These are phyloP conservation scores for Xenopus laevis DNA, from an alignment of 2,113 vertebrate species.

Conservation along the genomic window DNA sequence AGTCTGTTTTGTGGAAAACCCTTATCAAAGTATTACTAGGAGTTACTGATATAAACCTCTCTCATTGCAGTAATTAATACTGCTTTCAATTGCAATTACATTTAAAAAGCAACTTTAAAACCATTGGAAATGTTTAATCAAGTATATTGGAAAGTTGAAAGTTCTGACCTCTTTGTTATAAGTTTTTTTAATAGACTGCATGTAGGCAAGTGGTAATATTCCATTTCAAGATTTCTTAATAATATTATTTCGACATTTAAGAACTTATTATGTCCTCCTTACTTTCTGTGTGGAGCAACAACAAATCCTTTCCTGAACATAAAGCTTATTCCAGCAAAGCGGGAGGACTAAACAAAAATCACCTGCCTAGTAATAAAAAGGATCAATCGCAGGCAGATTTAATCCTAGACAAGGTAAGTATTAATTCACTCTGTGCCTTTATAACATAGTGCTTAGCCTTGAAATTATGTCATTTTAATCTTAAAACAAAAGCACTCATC, in stretches of 20 bases:
- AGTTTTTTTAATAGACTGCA: background rate
- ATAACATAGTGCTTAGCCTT: no score
- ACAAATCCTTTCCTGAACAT: constrained; percentile 66
- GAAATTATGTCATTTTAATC: no score
- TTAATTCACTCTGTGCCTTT: background rate
- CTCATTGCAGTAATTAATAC: no score
- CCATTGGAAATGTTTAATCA: no score
- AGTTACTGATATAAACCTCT: no score
- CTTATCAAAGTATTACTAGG: no score
- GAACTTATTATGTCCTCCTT: constrained; percentile 84
- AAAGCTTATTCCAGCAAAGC: constrained; percentile 53
- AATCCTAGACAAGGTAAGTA: background rate
- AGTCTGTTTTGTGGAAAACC: no score
- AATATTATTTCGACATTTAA: constrained; percentile 46
- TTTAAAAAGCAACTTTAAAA: no score
- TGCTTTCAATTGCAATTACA: no score
- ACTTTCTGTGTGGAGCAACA: constrained; percentile 79
- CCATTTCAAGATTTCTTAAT: background rate
- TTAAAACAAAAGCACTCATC: no score
- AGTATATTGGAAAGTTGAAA: no score
- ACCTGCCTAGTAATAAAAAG: constrained; percentile 46
- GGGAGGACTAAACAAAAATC: constrained; percentile 42
- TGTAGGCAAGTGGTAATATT: background rate
- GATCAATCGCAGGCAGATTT: background rate
- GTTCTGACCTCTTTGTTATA: no score